Percentiles rank a stretch among this genome's conserved stretches.
These are phyloP conservation scores for Lineus longissimus DNA, from an alignment of 1,140 invertebrate species.

Conservation along the genomic window DNA sequence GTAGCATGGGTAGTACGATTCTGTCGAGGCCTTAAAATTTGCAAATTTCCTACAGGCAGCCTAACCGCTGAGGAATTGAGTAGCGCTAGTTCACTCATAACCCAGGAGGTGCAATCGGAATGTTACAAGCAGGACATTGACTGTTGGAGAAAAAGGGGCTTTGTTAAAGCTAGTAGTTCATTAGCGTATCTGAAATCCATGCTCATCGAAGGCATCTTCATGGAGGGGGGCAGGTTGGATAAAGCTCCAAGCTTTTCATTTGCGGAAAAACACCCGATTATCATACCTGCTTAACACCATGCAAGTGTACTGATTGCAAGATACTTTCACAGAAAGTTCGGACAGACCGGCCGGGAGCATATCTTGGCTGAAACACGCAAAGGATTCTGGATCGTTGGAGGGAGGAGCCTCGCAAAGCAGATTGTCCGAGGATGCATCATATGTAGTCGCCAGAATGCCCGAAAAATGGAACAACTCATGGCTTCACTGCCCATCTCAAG, in stretches of 20 bases:
- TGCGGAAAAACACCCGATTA: conserved; percentile 1
- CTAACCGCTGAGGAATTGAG: not conserved
- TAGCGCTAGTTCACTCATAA: not conserved
- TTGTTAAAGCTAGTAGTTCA: not conserved
- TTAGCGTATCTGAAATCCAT: not conserved
- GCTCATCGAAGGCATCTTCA: not conserved
- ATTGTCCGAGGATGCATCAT: conserved; percentile 22
- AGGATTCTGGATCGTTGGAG: not conserved
- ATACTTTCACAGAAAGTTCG: not conserved
- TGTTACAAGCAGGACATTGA: not conserved
- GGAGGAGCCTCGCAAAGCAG: conserved; percentile 11
- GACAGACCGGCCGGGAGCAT: conserved; percentile 1
- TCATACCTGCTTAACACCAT: not conserved
- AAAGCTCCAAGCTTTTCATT: not conserved
- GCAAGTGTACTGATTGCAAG: not conserved
- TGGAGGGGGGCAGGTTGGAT: not conserved
- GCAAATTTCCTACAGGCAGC: not conserved
- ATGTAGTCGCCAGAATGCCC: conserved; percentile 15
- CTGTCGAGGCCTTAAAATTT: not conserved
- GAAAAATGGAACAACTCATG: conserved; percentile 21
- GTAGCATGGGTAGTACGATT: not conserved
- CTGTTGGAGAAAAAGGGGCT: not conserved
- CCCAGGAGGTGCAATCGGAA: not conserved
- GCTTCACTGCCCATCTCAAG: conserved; percentile 24
- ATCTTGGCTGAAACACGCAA: not conserved